Evolutionary conservation across 2,797 vertebrate genomes (phyloP).

Genomic region (Aplochiton taeniatus): DNA sequence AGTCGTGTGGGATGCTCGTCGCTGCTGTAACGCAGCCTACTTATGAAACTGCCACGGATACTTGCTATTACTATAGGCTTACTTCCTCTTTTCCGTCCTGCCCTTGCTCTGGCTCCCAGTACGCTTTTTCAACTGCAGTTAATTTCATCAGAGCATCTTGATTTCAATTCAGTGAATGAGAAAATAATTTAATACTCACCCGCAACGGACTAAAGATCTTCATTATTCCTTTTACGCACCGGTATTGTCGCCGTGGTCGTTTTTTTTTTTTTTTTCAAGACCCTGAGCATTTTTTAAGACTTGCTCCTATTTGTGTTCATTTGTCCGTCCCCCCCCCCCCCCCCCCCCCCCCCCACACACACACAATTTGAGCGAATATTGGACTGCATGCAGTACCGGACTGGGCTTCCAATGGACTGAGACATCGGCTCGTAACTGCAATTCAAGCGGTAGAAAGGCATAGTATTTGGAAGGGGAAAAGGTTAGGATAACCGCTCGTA

Average conservation of each 20-base stretch:
- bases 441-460: too few relatives aligned
- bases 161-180: conserved; percentile 22
- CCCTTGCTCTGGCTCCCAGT: conserved; percentile 20
- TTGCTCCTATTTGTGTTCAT: neutral
- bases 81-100: conserved; percentile 18
- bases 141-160: conserved; percentile 31
- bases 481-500: conserved; percentile 36
- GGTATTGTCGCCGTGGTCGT: conserved; percentile 21
- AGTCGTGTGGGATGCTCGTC: conserved; percentile 44
- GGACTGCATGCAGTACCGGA: too few relatives aligned
- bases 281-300: conserved; percentile 31
- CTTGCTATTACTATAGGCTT: conserved; percentile 40
- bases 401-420: too few relatives aligned
- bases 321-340: conserved; percentile 17
- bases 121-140: conserved; percentile 31
- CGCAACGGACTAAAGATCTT: conserved; percentile 46
- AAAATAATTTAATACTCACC: conserved; percentile 29
- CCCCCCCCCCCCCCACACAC: neutral
- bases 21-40: conserved; percentile 51
- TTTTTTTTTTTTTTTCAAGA: conserved; percentile 34
- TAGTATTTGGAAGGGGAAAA: neutral
- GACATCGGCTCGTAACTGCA: too few relatives aligned
- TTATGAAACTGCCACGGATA: conserved; percentile 49
- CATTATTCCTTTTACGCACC: conserved; percentile 57
- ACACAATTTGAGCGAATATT: too few relatives aligned